A percentile compares a stretch with the other conserved stretches of the same genome.
phyloP scores from a whole-genome alignment of 2,797 vertebrate genomes.

The Chiroxiphia lanceolata region DNA sequence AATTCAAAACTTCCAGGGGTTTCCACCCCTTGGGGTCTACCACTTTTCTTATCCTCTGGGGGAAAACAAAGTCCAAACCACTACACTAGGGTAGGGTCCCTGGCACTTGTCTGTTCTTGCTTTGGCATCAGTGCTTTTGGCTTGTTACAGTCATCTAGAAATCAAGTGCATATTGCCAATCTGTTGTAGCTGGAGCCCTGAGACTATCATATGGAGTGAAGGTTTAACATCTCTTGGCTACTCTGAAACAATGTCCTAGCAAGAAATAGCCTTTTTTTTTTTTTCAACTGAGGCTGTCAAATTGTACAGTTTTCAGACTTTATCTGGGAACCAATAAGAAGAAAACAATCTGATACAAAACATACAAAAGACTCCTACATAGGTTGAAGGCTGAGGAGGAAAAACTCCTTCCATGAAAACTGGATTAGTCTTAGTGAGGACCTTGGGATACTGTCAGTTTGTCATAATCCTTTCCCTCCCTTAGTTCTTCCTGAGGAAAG shows the following conservation, averaged over 20 bases:
- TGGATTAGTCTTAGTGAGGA: background rate
- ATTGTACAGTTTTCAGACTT: background rate
- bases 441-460: background rate
- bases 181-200: background rate
- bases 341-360: background rate
- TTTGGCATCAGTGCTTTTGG: background rate
- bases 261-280: background rate
- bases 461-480: background rate
- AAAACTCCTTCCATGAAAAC: background rate
- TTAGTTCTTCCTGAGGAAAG: background rate
- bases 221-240: background rate
- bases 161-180: background rate
- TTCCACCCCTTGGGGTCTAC: too few species aligned
- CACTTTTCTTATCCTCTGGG: too few species aligned
- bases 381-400: background rate
- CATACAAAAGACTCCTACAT: background rate
- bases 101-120: background rate
- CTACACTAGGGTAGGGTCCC: background rate
- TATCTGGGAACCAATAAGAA: background rate
- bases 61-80: too few species aligned
- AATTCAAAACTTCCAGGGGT: too few species aligned
- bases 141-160: background rate
- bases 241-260: background rate
- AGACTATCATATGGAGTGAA: background rate
- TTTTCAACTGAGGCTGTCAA: background rate